Percentiles rank a stretch among this genome's conserved stretches.
These are phyloP conservation scores for Maccullochella peelii DNA, from an alignment of 2,113 vertebrate genomes.

Conservation along the genomic window DNA sequence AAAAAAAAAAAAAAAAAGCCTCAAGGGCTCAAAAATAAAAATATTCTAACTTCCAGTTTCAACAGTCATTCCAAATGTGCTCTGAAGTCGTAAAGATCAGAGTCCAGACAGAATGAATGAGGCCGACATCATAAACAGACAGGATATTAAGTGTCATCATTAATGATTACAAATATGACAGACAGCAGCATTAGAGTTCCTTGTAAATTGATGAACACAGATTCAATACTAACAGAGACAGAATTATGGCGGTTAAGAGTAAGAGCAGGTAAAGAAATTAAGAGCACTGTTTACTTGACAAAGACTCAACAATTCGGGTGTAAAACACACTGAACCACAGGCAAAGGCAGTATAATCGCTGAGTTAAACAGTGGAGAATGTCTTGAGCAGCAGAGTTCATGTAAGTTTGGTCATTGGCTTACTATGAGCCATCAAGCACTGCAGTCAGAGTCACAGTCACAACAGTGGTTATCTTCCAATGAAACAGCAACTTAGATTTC, in stretches of 20 bases:
- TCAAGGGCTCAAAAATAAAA: background rate
- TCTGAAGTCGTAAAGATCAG: background rate
- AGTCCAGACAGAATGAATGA: slow-evolving; percentile 28
- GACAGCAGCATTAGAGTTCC: slow-evolving; percentile 52
- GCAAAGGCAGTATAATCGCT: slow-evolving; percentile 57
- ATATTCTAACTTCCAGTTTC: slow-evolving; percentile 10
- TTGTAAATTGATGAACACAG: slow-evolving; percentile 1
- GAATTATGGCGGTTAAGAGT: slow-evolving; percentile 21
- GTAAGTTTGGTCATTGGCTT: slow-evolving; percentile 70
- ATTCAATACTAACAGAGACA: background rate
- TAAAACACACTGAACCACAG: slow-evolving; percentile 31
- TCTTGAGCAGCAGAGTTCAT: slow-evolving; percentile 72
- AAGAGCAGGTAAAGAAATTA: slow-evolving; percentile 31
- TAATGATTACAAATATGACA: slow-evolving; percentile 34
- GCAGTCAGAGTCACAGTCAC: slow-evolving; percentile 62
- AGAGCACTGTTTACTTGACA: slow-evolving; percentile 45
- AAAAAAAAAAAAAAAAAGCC: background rate
- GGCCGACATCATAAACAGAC: slow-evolving; percentile 23
- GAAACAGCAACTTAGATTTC: slow-evolving; percentile 37
- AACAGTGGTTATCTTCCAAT: slow-evolving; percentile 61
- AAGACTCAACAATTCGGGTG: slow-evolving; percentile 17
- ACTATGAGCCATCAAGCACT: slow-evolving; percentile 56
- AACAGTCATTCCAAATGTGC: slow-evolving; percentile 10
- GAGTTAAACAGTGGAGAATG: slow-evolving; percentile 53
- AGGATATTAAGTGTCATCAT: background rate